These are phyloP conservation scores for Hyphantria cunea DNA, from an alignment of 1,140 invertebrate genomes.

Conservation along the genomic window DNA sequence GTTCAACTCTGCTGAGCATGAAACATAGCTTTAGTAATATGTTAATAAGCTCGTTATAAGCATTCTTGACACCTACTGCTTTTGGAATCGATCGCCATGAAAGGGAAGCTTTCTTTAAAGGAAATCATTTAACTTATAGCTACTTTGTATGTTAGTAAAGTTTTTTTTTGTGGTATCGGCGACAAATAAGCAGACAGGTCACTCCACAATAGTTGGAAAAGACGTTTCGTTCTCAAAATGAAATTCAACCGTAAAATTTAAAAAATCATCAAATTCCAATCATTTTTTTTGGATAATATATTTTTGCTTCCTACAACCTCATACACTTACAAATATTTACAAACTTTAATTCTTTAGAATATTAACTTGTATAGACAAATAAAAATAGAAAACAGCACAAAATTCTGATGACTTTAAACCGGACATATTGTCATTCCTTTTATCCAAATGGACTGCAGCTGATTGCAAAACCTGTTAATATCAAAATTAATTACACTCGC, in stretches of 20 bases:
- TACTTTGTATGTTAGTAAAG: neutral
- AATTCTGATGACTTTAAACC: too few relatives aligned
- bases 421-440: neutral
- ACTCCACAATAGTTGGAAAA: too few relatives aligned
- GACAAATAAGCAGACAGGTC: too few relatives aligned
- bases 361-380: too few relatives aligned
- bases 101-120: constrained; percentile 11
- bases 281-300: too few relatives aligned
- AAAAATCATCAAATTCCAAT: too few relatives aligned
- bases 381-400: too few relatives aligned
- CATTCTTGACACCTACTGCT: constrained; percentile 16
- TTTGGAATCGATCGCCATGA: neutral
- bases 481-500: constrained; percentile 23
- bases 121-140: constrained; percentile 4
- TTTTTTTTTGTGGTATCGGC: neutral
- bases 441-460: neutral
- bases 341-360: too few relatives aligned
- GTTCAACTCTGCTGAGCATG: neutral
- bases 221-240: too few relatives aligned
- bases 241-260: too few relatives aligned
- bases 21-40: constrained; percentile 13
- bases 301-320: too few relatives aligned
- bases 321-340: too few relatives aligned
- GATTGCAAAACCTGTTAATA: neutral
- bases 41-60: constrained; percentile 21